Evolutionary conservation across 2,888 invertebrate genomes (phyloP).

Genomic region (Petrolisthes cinctipes): DNA sequence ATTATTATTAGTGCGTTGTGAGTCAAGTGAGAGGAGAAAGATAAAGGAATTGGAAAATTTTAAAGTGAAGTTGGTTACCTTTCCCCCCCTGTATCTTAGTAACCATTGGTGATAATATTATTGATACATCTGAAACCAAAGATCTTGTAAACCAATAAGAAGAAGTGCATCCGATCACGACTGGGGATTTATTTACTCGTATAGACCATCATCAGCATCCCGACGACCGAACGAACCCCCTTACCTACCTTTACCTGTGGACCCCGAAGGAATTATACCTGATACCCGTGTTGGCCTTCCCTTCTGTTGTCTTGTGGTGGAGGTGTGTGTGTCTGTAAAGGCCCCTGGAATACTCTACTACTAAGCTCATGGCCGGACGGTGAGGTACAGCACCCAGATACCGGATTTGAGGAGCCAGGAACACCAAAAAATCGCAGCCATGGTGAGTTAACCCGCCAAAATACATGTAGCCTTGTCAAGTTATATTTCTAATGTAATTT

Average conservation of each 20-base stretch:
- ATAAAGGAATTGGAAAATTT: background rate
- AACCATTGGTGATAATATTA: conserved; percentile 10
- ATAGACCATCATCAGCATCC: too few species aligned
- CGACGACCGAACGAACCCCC: too few species aligned
- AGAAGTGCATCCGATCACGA: conserved; percentile 10
- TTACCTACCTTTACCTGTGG: too few species aligned
- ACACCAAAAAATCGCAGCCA: background rate
- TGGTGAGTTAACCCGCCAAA: conserved; percentile 19
- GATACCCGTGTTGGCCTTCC: background rate
- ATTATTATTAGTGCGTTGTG: conserved; percentile 3
- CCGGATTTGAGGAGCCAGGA: conserved; percentile 9
- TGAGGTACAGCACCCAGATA: conserved; percentile 23
- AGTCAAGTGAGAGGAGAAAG: background rate
- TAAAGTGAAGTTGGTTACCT: conserved; percentile 32
- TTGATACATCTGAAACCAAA: conserved; percentile 31
- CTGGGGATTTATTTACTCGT: too few species aligned
- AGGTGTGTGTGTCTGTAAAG: conserved; percentile 13
- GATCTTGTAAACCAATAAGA: background rate
- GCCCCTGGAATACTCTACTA: conserved; percentile 7
- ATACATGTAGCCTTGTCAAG: too few species aligned
- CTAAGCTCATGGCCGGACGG: conserved; percentile 35
- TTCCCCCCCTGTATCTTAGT: background rate
- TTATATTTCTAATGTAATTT: too few species aligned
- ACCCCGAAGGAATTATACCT: conserved; percentile 5
- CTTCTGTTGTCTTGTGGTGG: conserved; percentile 9